Base-by-base conservation (phyloP, 2,797 vertebrate genomes). In the Typhlichthys eigenmanni region DNA sequence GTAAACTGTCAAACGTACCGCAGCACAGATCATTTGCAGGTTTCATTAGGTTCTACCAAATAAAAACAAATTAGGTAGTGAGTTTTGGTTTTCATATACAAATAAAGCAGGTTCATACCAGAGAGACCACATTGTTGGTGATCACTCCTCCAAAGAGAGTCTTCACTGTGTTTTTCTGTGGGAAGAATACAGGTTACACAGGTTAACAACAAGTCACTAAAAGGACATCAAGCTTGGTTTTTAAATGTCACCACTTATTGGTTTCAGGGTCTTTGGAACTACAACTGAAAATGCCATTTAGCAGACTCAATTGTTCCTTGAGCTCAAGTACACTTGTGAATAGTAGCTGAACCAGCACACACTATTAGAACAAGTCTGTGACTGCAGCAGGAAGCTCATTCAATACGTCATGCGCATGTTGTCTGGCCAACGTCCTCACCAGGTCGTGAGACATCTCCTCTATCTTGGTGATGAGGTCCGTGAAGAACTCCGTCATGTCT, bases 401-500 rank as follows among this genome's bases (percentile, higher is more conserved):
- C 48, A 14, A 13, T 43, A 43, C 8, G 2, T 43, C 38, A 43
- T 45, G 2, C 10, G 38, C 1, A 16, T 43, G 14, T 46, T 48
- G 59, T 48, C 17, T 13, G 19, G 9, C 32, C 3, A 0, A 3
- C 24, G 55, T 4, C 81, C 86, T 84, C 82, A 98, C 97, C 94
- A 98, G 88, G 73, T 98, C 97, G 81, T 94, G 95, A 61, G 96
- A 98, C 97, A 99, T 99, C 91, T 99, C 97, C 87, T 99, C 97
- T 59, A 99, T 98, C 92, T 99, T 98, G 71, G 97, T 99, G 87
- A 99, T 99, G 32, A 99, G 91, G 89, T 99, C 97, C 0, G 97
- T 99, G 89, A 99, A 99, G 89, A 99, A 99, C 82, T 99, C 97
- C 0, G 97, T 99, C 97, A 99, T 99, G 89, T 99, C 97, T 64